Evolutionary conservation across 2,888 invertebrate species (phyloP), one percentile per base, ranked within the genome.

Genomic region (Polydrusus pterygomalis): DNA sequence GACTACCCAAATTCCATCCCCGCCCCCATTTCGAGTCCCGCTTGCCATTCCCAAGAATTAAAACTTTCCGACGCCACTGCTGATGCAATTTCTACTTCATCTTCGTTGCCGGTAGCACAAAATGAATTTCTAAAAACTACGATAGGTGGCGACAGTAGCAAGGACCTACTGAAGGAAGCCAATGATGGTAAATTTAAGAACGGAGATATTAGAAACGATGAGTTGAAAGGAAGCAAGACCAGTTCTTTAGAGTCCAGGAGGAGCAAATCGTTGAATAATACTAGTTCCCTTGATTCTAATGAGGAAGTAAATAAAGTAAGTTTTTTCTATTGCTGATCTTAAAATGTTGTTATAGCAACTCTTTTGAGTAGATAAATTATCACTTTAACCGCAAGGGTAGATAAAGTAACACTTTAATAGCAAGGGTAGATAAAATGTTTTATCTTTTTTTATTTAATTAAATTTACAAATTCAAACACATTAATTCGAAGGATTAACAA

Each of bases 1-100:
- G 87, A 87, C 70, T 87, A 85, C 78, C 85, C 85, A 65, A 83
- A 81, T 74, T 83, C 85, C 20, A 84, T 81, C 77, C 83, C 88
- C 78, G 80, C 83, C 76, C 85, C 70, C 10, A 49, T 63, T 15
- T 51, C 71, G 11, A 81, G 79, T 74, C 79, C 83, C 74, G 82
- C 83, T 78, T 82, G 82, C 79, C 80, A 80, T 70, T 69, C 80
- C 47, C 80, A 81, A 25, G 75, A 68, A 40, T 17, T 54, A 75
- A 83, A 83, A 65, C 73, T 74, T 79, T 58, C 83, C 82, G 80
- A 79, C 80, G 75, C 83, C n/a, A 81, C 72, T 77, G 82, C 79
- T 78, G 81, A 79, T 75, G 80, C 82, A 7, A 30, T 40, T 49
- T 64, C 43, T 38, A 40, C 56, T 58, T 18, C 81, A 74, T 64